phyloP scores from a whole-genome alignment of 2,888 invertebrate genomes.

The Nomada ferruginata region DNA sequence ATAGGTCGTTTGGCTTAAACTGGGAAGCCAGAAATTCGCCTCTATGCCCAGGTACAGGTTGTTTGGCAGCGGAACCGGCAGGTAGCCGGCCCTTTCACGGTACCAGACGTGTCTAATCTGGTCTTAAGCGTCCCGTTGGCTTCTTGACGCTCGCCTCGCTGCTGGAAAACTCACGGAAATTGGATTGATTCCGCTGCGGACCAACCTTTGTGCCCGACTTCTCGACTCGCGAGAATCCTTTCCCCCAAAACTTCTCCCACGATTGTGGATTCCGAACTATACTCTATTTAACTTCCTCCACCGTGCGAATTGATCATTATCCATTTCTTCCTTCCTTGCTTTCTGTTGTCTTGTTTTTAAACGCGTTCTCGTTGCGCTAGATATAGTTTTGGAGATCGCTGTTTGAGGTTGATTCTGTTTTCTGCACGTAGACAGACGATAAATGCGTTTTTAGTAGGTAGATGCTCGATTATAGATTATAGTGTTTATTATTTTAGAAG shows the following conservation, averaged over 20 bases:
- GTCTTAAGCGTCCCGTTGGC: slow-evolving; percentile 69
- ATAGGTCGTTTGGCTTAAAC: slow-evolving; percentile 77
- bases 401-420: background rate
- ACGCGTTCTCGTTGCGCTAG: background rate
- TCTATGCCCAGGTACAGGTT: slow-evolving; percentile 68
- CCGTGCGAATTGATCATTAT: no score
- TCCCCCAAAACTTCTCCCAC: background rate
- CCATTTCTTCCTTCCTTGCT: no score
- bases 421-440: background rate
- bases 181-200: slow-evolving; percentile 57
- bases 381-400: background rate
- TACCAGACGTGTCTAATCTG: slow-evolving; percentile 73
- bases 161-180: slow-evolving; percentile 43
- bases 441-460: background rate
- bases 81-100: slow-evolving; percentile 52
- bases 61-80: slow-evolving; percentile 66
- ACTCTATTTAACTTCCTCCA: no score
- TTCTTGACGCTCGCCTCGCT: slow-evolving; percentile 71
- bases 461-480: background rate
- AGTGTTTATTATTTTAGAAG: background rate
- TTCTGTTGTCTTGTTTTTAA: background rate
- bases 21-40: slow-evolving; percentile 53
- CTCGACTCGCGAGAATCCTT: slow-evolving; percentile 50
- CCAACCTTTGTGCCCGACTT: slow-evolving; percentile 60
- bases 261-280: background rate